Base-by-base conservation (phyloP, 92 coral and sea anemone species). In the Galaxea fascicularis region DNA sequence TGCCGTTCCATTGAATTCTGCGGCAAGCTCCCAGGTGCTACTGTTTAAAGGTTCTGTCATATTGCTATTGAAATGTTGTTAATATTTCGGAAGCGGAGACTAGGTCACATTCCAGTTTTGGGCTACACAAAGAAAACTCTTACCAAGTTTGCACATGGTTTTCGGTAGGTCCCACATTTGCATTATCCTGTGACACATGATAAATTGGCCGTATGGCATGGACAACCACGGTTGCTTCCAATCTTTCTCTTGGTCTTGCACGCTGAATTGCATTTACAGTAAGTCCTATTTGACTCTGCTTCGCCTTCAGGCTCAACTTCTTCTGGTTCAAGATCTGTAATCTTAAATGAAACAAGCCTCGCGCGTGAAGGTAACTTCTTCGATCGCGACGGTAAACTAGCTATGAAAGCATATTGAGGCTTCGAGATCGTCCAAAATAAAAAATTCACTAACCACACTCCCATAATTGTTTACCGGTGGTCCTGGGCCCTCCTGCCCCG, bases 91-190 rank as follows among this genome's bases (percentile, higher is more conserved):
- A 26, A 25, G 39, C 35, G 4, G 35, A 63, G 35, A 26, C 68
- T 24, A 63, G 25, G 25, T 13, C 68, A 63, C 68, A 58, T 58
- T 58, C 27, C 65, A 58, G 65, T 58, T 58, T 58, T 63, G 35
- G 68, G 68, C 68, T 24, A 63, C 68, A 63, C n/a, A 71, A 71
- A 45, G 57, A 44, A 71, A 71, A 8, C 57, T 71, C 39, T 46
- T 71, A 71, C 57, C 76, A 71, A 44, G 57, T 71, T 71, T 31
- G 57, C 76, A 71, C 57, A 71, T 71, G 76, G 76, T 44, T 71
- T 71, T 71, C 57, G 76, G 27, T 29, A 44, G 1, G 76, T 71
- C 57, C 76, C 51, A 45, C 56, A 63, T 24, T 63, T 63, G 68
- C 68, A 63, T 63, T 63, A 27, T 58, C 65, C 65, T 58, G 65